phyloP scores from a whole-genome alignment of 2,797 vertebrate species.

The Rachycentron canadum region DNA sequence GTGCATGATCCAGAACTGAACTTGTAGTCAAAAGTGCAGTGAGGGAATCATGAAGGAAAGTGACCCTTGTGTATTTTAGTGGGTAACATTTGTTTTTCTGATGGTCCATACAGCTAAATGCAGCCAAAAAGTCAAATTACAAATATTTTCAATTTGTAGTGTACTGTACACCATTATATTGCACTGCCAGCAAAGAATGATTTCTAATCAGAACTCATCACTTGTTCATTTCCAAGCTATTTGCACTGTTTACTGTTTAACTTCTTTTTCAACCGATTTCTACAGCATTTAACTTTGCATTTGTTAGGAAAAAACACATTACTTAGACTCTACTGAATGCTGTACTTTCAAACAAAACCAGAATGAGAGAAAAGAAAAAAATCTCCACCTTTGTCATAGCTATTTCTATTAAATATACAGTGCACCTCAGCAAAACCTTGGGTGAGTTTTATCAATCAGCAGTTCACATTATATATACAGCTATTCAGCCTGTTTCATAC shows the following conservation, averaged over 20 bases:
- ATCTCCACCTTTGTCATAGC: background rate
- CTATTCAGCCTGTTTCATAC: conserved; percentile 39
- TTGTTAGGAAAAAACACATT: background rate
- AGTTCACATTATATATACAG: conserved; percentile 20
- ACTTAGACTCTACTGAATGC: background rate
- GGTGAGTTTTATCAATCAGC: conserved; percentile 32
- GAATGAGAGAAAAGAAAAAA: conserved; percentile 12
- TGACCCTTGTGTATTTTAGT: conserved; percentile 50
- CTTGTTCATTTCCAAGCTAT: background rate
- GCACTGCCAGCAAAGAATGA: background rate
- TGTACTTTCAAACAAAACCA: conserved; percentile 19
- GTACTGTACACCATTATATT: conserved; percentile 4
- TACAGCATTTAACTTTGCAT: conserved; percentile 8
- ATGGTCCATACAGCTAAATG: conserved; percentile 14
- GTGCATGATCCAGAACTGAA: conserved; percentile 58
- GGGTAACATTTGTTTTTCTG: conserved; percentile 32
- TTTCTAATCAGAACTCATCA: background rate
- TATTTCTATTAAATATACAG: conserved; percentile 24
- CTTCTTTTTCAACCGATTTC: background rate
- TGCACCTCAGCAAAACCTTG: conserved; percentile 35
- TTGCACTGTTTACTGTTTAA: background rate
- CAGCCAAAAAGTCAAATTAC: conserved; percentile 26
- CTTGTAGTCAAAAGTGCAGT: conserved; percentile 67
- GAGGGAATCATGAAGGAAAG: conserved; percentile 54
- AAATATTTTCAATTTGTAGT: background rate